These are phyloP conservation scores for Carposina sasakii DNA, from an alignment of 1,140 invertebrate species.

Conservation along the genomic window DNA sequence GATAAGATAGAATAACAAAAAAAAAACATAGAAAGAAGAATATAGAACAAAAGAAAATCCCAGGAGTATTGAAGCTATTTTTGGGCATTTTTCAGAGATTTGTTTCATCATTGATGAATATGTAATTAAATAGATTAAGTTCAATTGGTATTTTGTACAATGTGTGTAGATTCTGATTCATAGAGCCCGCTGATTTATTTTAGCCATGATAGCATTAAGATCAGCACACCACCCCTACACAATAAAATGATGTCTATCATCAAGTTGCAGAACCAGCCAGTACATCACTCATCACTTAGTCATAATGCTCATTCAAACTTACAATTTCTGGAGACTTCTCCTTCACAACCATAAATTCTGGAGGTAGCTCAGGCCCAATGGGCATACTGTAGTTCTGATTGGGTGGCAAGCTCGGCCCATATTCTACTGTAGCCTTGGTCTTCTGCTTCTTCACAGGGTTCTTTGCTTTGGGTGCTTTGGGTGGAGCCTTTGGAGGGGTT, in stretches of 20 bases:
- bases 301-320: no score
- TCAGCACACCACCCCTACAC: no score
- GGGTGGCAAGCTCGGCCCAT: conserved; percentile 45
- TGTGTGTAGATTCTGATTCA: no score
- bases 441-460: conserved; percentile 39
- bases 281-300: no score
- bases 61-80: not conserved
- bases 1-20: conserved; percentile 4
- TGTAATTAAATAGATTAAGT: no score
- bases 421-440: conserved; percentile 31
- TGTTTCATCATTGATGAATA: conserved; percentile 32
- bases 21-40: not conserved
- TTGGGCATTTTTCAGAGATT: conserved; percentile 24
- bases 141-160: no score
- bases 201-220: no score
- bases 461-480: conserved; percentile 21
- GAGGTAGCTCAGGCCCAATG: conserved; percentile 55
- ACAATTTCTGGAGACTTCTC: conserved; percentile 23
- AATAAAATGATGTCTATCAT: no score
- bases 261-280: no score
- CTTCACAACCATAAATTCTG: conserved; percentile 20
- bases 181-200: no score
- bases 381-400: conserved; percentile 41
- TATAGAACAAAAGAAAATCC: not conserved
- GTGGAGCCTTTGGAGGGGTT: conserved; percentile 13